Evolutionary conservation across 2,113 vertebrate species (phyloP).

Genomic region (Muscicapa adusta): DNA sequence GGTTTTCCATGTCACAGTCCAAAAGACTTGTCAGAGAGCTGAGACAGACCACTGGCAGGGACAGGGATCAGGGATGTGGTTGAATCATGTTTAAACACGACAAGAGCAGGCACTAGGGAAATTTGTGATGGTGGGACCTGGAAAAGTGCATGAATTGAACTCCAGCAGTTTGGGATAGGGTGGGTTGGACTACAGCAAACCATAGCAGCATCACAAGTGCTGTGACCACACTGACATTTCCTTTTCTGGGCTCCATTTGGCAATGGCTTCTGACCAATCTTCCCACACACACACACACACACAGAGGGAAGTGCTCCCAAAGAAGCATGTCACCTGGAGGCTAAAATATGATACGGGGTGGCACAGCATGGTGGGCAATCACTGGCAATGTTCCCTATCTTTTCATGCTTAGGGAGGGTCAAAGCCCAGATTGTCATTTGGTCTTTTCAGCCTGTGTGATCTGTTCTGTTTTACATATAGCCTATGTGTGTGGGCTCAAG

Average conservation of each 20-base stretch:
- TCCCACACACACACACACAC: rapidly evolving
- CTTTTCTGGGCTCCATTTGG: not conserved
- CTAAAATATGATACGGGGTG: not conserved
- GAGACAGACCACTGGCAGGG: not conserved
- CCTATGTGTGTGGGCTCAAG: rapidly evolving
- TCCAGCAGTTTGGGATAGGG: no score
- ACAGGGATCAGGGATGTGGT: rapidly evolving
- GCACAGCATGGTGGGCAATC: not conserved
- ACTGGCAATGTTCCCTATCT: not conserved
- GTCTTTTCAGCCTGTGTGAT: no score
- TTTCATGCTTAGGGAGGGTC: not conserved
- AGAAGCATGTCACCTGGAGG: rapidly evolving
- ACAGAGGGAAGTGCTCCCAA: not conserved
- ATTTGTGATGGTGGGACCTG: not conserved
- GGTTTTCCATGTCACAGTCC: not conserved
- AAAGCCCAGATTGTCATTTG: not conserved
- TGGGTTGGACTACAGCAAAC: not conserved
- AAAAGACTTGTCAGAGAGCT: not conserved
- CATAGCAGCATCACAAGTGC: rapidly evolving
- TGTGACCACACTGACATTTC: not conserved
- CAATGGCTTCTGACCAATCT: not conserved
- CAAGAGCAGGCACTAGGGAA: not conserved
- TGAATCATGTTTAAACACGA: rapidly evolving
- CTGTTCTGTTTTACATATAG: not conserved
- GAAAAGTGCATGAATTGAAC: not conserved